Evolutionary conservation across 1,140 invertebrate species (phyloP), one percentile per base, ranked within the genome.

Genomic region (Trichonephila inaurata): DNA sequence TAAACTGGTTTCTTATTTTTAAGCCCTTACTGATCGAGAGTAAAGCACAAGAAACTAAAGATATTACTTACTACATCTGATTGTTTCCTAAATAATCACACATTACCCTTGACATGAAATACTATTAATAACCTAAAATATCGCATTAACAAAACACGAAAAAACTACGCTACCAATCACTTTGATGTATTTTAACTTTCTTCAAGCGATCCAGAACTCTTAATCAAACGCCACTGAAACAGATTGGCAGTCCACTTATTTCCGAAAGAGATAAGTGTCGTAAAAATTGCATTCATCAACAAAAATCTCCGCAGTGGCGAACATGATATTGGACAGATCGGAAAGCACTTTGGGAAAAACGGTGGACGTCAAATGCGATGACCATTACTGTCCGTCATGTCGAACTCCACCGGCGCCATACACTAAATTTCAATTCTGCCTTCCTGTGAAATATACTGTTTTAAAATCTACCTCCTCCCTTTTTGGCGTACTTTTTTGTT

Each of bases 271-370:
- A 85, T 85, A 85, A 60, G 51, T 85, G 83, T 85, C 83, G 40
- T 58, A 51, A 61, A 85, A 85, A 85, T 28, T 85, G 58, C 21
- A 61, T 85, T 85, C 83, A 85, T 85, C 83, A 85, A 60, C 83
- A 58, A 85, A 61, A 58, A 85, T 85, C 83, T 60, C 21, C n/a
- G 2, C 51, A 18, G 12, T n/a, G 51, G 83, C 83, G 51, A 85
- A 85, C 51, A 24, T 85, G 83, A 85, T 85, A 85, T 85, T 85
- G 83, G 83, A 85, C 83, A 85, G 83, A 85, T 85, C 21, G 21
- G 44, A 85, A 58, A 85, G 18, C 12, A n/a, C 58, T 61, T 61
- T 58, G 51, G 21, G 83, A 85, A 85, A 28, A 61, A 85, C 58
- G 83, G 51, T 61, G 83, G 51, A 60, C 58, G 83, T 85, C 83